Evolutionary conservation across 2,797 vertebrate species (phyloP).

Genomic region (Onychomys torridus): DNA sequence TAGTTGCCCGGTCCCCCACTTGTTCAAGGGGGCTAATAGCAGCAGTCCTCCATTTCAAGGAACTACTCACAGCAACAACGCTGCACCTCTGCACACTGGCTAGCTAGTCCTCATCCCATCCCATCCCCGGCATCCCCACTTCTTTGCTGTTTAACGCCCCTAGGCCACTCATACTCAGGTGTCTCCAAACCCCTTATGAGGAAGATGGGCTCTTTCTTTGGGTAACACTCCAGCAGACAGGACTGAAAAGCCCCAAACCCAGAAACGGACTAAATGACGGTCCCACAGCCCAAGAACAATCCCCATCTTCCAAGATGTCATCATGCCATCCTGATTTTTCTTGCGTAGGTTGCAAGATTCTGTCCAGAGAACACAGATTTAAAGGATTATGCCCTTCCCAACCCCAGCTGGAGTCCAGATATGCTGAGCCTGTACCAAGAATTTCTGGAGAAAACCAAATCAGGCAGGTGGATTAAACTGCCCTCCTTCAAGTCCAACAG

Average conservation of each 20-base stretch:
- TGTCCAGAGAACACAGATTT: conserved; percentile 61
- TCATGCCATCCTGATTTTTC: background rate
- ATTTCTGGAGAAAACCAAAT: conserved; percentile 84
- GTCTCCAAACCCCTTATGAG: background rate
- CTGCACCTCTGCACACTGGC: background rate
- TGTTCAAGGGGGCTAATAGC: background rate
- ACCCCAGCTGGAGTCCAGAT: conserved; percentile 91
- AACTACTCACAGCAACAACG: background rate
- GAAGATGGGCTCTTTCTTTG: background rate
- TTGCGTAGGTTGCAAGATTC: conserved; percentile 72
- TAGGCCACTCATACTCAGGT: background rate
- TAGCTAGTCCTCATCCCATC: background rate
- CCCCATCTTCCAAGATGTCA: background rate
- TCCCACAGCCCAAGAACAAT: background rate
- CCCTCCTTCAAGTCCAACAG: conserved; percentile 90
- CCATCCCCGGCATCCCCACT: background rate
- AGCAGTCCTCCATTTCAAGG: background rate
- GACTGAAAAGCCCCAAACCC: background rate
- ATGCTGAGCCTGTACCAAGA: conserved; percentile 89
- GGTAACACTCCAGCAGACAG: background rate
- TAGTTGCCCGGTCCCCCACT: background rate
- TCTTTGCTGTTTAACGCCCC: background rate
- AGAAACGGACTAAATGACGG: background rate
- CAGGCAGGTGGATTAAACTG: conserved; percentile 88
- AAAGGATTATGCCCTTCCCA: conserved; percentile 91